Evolutionary conservation across 2,797 vertebrate species (phyloP).

Genomic region (Cuniculus paca): DNA sequence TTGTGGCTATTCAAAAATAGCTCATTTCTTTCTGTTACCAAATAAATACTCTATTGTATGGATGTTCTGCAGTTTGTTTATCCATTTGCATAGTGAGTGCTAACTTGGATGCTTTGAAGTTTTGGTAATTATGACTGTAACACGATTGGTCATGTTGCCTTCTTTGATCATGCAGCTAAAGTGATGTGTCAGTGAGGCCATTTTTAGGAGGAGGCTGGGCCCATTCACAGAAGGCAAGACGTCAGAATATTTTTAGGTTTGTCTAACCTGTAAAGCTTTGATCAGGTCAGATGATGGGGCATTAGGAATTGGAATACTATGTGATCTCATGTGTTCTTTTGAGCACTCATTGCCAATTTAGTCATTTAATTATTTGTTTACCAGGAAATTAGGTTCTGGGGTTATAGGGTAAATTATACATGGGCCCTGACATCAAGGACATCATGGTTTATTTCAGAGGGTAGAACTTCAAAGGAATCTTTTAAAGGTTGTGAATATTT

Average conservation of each 20-base stretch:
- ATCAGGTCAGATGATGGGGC: neutral
- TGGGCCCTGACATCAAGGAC: neutral
- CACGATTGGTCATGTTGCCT: neutral
- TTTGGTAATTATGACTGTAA: neutral
- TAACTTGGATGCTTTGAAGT: neutral
- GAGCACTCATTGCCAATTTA: neutral
- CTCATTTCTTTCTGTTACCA: neutral
- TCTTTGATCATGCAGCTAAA: slow-evolving; percentile 10
- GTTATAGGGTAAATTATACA: neutral
- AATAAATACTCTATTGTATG: neutral
- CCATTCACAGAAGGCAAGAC: neutral
- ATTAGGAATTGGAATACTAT: neutral
- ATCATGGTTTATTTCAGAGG: neutral
- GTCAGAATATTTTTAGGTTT: neutral
- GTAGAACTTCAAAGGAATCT: neutral
- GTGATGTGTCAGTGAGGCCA: neutral
- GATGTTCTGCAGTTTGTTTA: neutral
- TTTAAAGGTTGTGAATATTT: neutral
- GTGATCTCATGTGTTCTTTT: neutral
- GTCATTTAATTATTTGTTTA: slow-evolving; percentile 18
- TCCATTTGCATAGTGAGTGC: neutral
- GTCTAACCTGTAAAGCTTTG: neutral
- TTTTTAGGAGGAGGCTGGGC: neutral
- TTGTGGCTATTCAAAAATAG: neutral
- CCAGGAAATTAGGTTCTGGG: neutral